Evolutionary conservation across 1,140 invertebrate genomes (phyloP), one percentile per base, ranked within the genome.

Genomic region (Acromyrmex charruanus): DNA sequence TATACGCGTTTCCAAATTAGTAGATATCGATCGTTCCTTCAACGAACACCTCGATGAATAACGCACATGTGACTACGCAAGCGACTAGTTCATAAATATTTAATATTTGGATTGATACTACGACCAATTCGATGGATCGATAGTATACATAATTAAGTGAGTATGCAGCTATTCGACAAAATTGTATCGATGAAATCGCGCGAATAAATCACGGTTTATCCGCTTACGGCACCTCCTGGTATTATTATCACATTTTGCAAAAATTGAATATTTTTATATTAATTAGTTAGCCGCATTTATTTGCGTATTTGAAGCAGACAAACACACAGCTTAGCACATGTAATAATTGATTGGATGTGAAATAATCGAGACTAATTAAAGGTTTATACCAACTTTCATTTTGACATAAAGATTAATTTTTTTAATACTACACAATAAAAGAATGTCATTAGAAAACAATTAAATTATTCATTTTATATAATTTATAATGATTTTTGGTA

Each of bases 121-220:
- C 28, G 68, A 84, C 80, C 80, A 75, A 84, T 75, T 84, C 55
- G 69, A 14, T 9, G 44, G 80, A 75, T 84, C 80, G 69, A 84
- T 84, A 49, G 80, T 59, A 75, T 84, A 75, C 80, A 84, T 84
- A 84, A 84, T 84, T 84, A 84, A 84, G 31, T 39, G 80, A 14
- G 25, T 39, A 49, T 51, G 69, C 69, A 74, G 25, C 68, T 12
- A 80, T 16, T 75, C 68, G 25, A 84, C 25, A 84, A 84, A 84
- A 75, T 84, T 84, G 55, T 84, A 84, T 84, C 69, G 69, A 74
- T 84, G 69, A 72, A 84, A 84, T 84, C 55, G 69, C 58, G 28
- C 55, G 55, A 61, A 84, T 84, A 84, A 84, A 84, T 84, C 80
- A 84, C 69, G n/a, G 80, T 84, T 69, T 84, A 84, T 84, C 80